phyloP scores from a whole-genome alignment of 2,888 invertebrate species.

The Pyralis farinalis region DNA sequence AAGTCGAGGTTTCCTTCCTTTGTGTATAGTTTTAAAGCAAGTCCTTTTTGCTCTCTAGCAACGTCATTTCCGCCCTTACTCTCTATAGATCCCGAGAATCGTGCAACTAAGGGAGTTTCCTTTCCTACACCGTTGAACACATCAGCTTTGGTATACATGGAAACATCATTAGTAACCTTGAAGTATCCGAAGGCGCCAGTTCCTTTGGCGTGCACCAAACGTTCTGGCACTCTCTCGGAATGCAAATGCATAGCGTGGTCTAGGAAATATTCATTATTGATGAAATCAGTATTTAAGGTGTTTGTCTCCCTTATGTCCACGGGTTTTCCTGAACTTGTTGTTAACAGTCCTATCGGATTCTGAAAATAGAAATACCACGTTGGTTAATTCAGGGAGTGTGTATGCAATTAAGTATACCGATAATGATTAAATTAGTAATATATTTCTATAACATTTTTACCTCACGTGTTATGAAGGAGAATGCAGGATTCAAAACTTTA shows the following conservation, averaged over 20 bases:
- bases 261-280: conserved; percentile 65
- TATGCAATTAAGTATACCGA: too few relatives aligned
- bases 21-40: conserved; percentile 94
- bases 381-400: too few relatives aligned
- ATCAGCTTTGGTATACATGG: conserved; percentile 80
- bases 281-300: conserved; percentile 34
- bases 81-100: conserved; percentile 90
- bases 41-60: conserved; percentile 90
- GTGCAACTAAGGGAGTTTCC: conserved; percentile 85
- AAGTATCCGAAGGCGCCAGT: conserved; percentile 91
- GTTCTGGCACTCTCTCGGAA: conserved; percentile 91
- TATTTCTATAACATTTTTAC: too few relatives aligned
- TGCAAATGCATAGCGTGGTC: conserved; percentile 88
- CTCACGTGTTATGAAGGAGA: too few relatives aligned
- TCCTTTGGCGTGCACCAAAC: conserved; percentile 96
- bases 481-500: too few relatives aligned
- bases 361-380: too few relatives aligned
- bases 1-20: conserved; percentile 94
- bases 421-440: too few relatives aligned
- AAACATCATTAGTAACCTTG: conserved; percentile 90
- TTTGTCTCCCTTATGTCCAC: conserved; percentile 82
- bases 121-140: conserved; percentile 83
- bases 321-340: conserved; percentile 89
- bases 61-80: conserved; percentile 92
- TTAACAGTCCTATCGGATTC: conserved; percentile 45